These are phyloP conservation scores for Thaumetopoea pityocampa DNA, from an alignment of 1,140 invertebrate genomes.

Conservation along the genomic window DNA sequence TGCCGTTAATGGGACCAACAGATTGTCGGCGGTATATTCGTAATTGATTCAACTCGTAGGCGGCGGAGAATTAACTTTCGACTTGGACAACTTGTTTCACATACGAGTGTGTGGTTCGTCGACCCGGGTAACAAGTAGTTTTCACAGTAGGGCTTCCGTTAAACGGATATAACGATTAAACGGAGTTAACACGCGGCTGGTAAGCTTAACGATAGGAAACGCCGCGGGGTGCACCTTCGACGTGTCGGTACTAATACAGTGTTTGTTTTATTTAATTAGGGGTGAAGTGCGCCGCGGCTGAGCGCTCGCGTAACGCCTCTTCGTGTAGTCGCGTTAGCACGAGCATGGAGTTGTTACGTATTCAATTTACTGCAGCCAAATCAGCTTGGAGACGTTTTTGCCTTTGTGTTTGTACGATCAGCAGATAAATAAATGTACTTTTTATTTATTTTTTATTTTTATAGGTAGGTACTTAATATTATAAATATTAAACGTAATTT, in stretches of 20 bases:
- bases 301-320: too few relatives aligned
- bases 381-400: too few relatives aligned
- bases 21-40: conserved; percentile 24
- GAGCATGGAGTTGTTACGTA: too few relatives aligned
- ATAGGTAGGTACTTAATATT: too few relatives aligned
- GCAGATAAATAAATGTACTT: too few relatives aligned
- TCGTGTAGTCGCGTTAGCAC: too few relatives aligned
- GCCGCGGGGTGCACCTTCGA: conserved; percentile 11
- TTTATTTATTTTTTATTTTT: too few relatives aligned
- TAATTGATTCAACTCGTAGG: conserved; percentile 45
- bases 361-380: too few relatives aligned
- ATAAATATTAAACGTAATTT: too few relatives aligned
- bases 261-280: conserved; percentile 19
- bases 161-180: conserved; percentile 57
- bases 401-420: too few relatives aligned
- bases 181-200: conserved; percentile 33
- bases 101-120: conserved; percentile 34
- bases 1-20: conserved; percentile 39
- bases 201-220: conserved; percentile 14
- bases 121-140: conserved; percentile 35
- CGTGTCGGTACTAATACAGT: conserved; percentile 14
- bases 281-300: conserved; percentile 5
- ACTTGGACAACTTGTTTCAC: conserved; percentile 23
- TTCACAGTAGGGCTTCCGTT: conserved; percentile 51
- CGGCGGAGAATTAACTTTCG: conserved; percentile 49